Evolutionary conservation across 2,797 vertebrate species (phyloP).

Genomic region (Holocentrus rufus): DNA sequence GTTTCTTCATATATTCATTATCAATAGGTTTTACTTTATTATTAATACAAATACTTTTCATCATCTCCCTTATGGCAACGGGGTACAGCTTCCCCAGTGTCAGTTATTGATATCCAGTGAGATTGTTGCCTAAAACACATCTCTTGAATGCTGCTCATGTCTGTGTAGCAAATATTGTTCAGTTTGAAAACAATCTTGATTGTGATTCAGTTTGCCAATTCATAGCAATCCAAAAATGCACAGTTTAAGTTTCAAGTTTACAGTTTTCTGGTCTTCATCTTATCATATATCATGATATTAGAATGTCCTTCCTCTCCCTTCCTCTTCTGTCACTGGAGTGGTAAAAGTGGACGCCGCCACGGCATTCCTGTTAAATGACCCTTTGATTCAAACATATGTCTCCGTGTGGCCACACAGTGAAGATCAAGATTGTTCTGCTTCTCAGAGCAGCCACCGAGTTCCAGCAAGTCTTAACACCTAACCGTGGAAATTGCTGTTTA

Average conservation of each 20-base stretch:
- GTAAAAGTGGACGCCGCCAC: constrained; percentile 82
- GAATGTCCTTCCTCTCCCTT: constrained; percentile 5
- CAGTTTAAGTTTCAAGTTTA: constrained; percentile 75
- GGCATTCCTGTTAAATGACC: constrained; percentile 73
- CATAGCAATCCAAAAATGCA: constrained; percentile 78
- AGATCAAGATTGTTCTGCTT: constrained; percentile 73
- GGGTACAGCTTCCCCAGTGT: constrained; percentile 73
- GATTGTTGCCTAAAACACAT: constrained; percentile 82
- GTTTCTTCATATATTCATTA: constrained; percentile 76
- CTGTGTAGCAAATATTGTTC: constrained; percentile 77
- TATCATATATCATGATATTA: constrained; percentile 70
- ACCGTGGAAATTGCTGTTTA: constrained; percentile 19
- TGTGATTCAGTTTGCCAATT: constrained; percentile 71
- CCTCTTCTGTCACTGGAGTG: constrained; percentile 61
- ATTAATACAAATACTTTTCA: constrained; percentile 68
- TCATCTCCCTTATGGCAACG: constrained; percentile 69
- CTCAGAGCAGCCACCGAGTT: constrained; percentile 34
- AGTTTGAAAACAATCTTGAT: constrained; percentile 82
- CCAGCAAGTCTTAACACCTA: constrained; percentile 2
- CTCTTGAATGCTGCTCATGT: constrained; percentile 81
- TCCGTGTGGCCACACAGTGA: constrained; percentile 72
- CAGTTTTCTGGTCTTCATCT: constrained; percentile 80
- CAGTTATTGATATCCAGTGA: constrained; percentile 84
- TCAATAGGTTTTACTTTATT: constrained; percentile 71
- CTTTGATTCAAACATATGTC: constrained; percentile 73